Evolutionary conservation across 2,113 vertebrate genomes (phyloP), one percentile per base, ranked within the genome.

Genomic region (Pteropus alecto): DNA sequence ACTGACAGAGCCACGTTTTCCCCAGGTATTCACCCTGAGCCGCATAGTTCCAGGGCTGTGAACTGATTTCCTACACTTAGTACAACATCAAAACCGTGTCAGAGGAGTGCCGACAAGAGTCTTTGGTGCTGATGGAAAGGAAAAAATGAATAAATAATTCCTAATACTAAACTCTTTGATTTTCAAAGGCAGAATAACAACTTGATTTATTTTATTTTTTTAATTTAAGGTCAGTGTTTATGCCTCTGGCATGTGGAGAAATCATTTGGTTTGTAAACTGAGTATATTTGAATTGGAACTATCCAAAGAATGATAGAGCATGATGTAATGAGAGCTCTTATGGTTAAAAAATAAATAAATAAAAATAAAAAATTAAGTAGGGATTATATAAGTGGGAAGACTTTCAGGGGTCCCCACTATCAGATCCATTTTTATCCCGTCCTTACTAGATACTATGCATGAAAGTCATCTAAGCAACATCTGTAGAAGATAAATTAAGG

Each of bases 231-330:
- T 78, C 38, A 89, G 8, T 87, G 48, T 95, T 97, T 95, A 76
- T 87, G 70, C 15, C 56, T 77, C 18, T 76, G 38, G 48, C 43
- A 56, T 58, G 15, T 76, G 14, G 26, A 33, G 16, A 85, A 78
- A 92, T 83, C 60, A 94, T 85, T 93, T 95, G 56, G 88, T 68
- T 91, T 89, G 56, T 94, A 95, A 97, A 91, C 21, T 84, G 51
- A 92, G 15, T 28, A 30, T 85, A 28, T 95, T 96, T 76, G 54
- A 96, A 84, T 95, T 93, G 63, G 24, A 96, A 82, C 60, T 89
- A 51, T 81, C 22, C 60, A 46, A 68, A 93, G 28, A 51, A 61
- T 85, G 58, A 87, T 51, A 77, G 2, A 67, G 58, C 18, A n/a
- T 78, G 24, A 79, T 83, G 63, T 83, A 79, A 96, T 67, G 35